These are phyloP conservation scores for Gila robusta DNA, from an alignment of 2,797 vertebrate genomes.

Conservation along the genomic window DNA sequence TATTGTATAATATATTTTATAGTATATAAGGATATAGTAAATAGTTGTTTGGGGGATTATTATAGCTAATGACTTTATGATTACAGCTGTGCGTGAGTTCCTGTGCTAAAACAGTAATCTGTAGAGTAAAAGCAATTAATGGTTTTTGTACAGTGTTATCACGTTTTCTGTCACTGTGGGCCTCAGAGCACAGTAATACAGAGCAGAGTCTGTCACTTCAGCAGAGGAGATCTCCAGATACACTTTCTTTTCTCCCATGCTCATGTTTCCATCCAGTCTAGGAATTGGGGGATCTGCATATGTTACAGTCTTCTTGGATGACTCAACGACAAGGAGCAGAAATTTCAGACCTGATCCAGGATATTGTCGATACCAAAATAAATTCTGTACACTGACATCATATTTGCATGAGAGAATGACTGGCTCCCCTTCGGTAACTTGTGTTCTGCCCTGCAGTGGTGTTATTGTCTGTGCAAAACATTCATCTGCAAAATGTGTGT, in stretches of 20 bases:
- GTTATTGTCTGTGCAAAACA: slow-evolving; percentile 13
- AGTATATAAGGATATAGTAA: too few species aligned
- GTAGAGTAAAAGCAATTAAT: too few species aligned
- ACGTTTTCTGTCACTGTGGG: slow-evolving; percentile 32
- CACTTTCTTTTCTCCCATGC: background rate
- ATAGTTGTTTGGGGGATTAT: too few species aligned
- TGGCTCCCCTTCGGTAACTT: slow-evolving; percentile 8
- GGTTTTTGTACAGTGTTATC: slow-evolving; percentile 11
- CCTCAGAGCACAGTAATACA: slow-evolving; percentile 17
- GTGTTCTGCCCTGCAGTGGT: slow-evolving; percentile 1
- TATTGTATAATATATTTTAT: too few species aligned
- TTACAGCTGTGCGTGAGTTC: too few species aligned
- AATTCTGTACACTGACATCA: slow-evolving; percentile 1
- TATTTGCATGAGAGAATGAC: slow-evolving; percentile 43
- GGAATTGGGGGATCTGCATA: background rate
- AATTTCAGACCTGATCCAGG: slow-evolving; percentile 32
- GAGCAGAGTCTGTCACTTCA: slow-evolving; percentile 28
- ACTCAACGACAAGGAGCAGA: slow-evolving; percentile 24
- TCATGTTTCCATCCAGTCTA: slow-evolving; percentile 10
- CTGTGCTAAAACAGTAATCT: too few species aligned
- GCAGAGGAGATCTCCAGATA: slow-evolving; percentile 40
- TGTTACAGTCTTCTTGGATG: background rate
- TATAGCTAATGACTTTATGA: too few species aligned
- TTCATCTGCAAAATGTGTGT: slow-evolving; percentile 25
- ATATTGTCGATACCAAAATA: slow-evolving; percentile 51